Percentiles rank a stretch among this genome's conserved stretches.
These are phyloP conservation scores for Parnassius orleans DNA, from an alignment of 2,888 invertebrate species.

Conservation along the genomic window DNA sequence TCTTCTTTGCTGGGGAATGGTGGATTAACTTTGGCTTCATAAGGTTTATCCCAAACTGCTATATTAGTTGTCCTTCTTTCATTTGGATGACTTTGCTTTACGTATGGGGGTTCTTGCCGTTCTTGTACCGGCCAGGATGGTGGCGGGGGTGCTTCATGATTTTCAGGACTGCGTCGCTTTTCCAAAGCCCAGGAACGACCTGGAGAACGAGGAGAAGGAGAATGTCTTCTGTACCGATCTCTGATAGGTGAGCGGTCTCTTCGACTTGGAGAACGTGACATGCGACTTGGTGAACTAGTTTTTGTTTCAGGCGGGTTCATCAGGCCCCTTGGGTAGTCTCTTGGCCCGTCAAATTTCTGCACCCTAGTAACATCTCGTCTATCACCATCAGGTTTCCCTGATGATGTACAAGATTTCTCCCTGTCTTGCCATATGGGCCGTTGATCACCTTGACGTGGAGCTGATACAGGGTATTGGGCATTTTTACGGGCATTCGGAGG, in stretches of 20 bases:
- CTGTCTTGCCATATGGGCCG: conserved; percentile 52
- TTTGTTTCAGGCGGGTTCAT: conserved; percentile 31
- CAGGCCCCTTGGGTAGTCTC: conserved; percentile 33
- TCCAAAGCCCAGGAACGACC: conserved; percentile 71
- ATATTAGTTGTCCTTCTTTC: conserved; percentile 36
- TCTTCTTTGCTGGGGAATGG: conserved; percentile 9
- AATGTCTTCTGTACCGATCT: conserved; percentile 58
- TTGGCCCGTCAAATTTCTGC: conserved; percentile 37
- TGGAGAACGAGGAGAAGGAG: conserved; percentile 62
- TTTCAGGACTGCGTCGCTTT: conserved; percentile 59
- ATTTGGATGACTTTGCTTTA: conserved; percentile 30
- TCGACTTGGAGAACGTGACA: conserved; percentile 56
- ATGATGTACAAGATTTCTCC: conserved; percentile 35
- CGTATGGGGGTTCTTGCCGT: conserved; percentile 36
- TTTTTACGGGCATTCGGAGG: conserved; percentile 50
- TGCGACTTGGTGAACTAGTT: conserved; percentile 40
- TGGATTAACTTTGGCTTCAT: conserved; percentile 8
- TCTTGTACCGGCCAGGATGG: conserved; percentile 66
- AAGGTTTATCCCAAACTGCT: conserved; percentile 36
- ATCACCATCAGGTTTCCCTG: conserved; percentile 47
- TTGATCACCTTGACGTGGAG: conserved; percentile 37
- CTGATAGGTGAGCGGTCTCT: conserved; percentile 57
- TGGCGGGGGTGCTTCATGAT: conserved; percentile 58
- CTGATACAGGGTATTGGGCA: conserved; percentile 43
- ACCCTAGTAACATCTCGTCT: conserved; percentile 43